These are phyloP conservation scores for Silurus aristotelis DNA, from an alignment of 2,797 vertebrate species.

Conservation along the genomic window DNA sequence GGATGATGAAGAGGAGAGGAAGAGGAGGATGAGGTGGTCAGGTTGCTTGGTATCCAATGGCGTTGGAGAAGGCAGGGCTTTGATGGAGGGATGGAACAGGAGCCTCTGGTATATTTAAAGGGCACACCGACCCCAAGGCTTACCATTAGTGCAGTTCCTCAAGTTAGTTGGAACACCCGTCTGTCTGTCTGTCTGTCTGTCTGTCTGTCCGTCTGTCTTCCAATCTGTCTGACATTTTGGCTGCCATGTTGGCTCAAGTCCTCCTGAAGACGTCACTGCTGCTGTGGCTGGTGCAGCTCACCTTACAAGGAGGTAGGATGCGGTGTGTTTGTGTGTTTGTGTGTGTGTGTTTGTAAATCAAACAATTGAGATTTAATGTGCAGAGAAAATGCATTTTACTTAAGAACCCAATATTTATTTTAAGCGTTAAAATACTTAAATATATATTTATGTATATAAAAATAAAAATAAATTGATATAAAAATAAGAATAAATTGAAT, in stretches of 20 bases:
- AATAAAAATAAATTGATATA: too few relatives aligned
- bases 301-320: conserved; percentile 78
- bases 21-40: conserved; percentile 25
- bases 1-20: background rate
- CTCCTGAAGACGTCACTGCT: conserved; percentile 75
- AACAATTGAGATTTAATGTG: too few relatives aligned
- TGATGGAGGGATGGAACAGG: conserved; percentile 59
- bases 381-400: too few relatives aligned
- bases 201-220: background rate
- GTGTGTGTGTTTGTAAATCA: too few relatives aligned
- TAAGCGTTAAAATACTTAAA: too few relatives aligned
- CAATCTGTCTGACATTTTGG: conserved; percentile 38
- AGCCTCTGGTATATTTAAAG: conserved; percentile 67
- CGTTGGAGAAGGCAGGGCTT: conserved; percentile 62
- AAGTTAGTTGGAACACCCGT: conserved; percentile 11
- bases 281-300: conserved; percentile 72
- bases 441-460: too few relatives aligned
- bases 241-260: conserved; percentile 70
- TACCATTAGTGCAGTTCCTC: conserved; percentile 38
- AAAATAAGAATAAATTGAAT: too few relatives aligned
- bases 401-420: too few relatives aligned
- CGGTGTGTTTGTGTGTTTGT: background rate
- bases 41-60: conserved; percentile 45
- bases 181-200: conserved; percentile 4
- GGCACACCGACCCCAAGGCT: conserved; percentile 14